These are phyloP conservation scores for Tribolium freemani DNA, from an alignment of 2,888 invertebrate genomes.

Conservation along the genomic window DNA sequence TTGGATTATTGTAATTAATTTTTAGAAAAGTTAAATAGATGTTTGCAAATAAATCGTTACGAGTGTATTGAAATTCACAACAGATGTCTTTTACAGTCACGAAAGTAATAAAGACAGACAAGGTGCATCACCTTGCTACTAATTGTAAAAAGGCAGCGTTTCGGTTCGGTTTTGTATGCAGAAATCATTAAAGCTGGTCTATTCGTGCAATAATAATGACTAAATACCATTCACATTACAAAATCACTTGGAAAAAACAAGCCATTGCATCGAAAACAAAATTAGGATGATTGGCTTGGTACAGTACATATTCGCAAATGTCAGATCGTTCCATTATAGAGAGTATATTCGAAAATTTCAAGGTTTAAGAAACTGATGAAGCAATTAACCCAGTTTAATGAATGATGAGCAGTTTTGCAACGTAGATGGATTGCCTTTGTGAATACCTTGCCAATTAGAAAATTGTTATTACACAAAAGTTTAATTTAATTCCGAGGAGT, in stretches of 20 bases:
- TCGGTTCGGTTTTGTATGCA: slow-evolving; percentile 12
- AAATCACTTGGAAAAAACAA: slow-evolving; percentile 16
- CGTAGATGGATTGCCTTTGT: slow-evolving; percentile 35
- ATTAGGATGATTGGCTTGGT: slow-evolving; percentile 27
- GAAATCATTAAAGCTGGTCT: slow-evolving; percentile 18
- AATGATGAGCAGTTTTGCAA: slow-evolving; percentile 51
- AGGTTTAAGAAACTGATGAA: slow-evolving; percentile 53
- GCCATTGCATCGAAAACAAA: slow-evolving; percentile 17
- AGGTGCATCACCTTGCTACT: slow-evolving; percentile 22
- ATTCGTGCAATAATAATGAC: slow-evolving; percentile 20
- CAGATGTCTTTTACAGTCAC: background rate
- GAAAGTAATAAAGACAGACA: slow-evolving; percentile 6
- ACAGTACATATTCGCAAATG: slow-evolving; percentile 31
- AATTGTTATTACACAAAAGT: slow-evolving; percentile 37
- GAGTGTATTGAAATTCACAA: slow-evolving; percentile 1
- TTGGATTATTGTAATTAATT: too few relatives aligned
- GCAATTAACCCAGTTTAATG: slow-evolving; percentile 54
- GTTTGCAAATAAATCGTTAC: background rate
- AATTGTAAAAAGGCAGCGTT: slow-evolving; percentile 16
- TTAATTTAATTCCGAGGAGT: slow-evolving; percentile 12
- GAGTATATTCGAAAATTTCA: slow-evolving; percentile 50
- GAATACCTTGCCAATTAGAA: slow-evolving; percentile 38
- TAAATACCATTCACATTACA: slow-evolving; percentile 25
- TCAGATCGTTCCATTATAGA: slow-evolving; percentile 33
- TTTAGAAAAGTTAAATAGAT: too few relatives aligned